phyloP scores from a whole-genome alignment of 2,888 invertebrate genomes.

The Drosophila demipolita region DNA sequence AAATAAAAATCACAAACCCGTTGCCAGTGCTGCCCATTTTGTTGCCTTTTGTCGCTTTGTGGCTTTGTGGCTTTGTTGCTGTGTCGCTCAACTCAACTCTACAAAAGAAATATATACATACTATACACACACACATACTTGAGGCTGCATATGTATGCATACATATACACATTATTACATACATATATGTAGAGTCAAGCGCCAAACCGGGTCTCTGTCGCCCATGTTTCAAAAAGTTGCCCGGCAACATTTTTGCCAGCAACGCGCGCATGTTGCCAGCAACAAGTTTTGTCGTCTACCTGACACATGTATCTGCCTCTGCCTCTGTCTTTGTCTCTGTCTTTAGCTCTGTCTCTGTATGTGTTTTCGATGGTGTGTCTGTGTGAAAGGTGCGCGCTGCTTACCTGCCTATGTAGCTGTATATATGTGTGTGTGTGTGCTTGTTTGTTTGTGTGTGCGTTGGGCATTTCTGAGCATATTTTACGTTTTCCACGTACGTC shows the following conservation, averaged over 20 bases:
- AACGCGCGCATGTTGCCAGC: constrained; percentile 75
- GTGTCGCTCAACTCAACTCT: constrained; percentile 58
- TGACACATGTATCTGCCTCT: constrained; percentile 40
- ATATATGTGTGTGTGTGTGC: constrained; percentile 17
- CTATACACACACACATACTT: not conserved
- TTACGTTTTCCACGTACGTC: constrained; percentile 74
- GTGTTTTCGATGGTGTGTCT: constrained; percentile 29
- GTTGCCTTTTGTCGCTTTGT: constrained; percentile 39
- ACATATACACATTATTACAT: constrained; percentile 2
- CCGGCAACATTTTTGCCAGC: constrained; percentile 77
- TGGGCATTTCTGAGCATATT: constrained; percentile 76
- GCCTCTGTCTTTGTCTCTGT: not conserved
- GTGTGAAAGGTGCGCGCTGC: constrained; percentile 57
- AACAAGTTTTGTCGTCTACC: constrained; percentile 74
- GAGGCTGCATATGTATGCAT: constrained; percentile 2
- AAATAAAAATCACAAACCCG: constrained; percentile 51
- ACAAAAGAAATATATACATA: constrained; percentile 26
- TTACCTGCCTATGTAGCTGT: constrained; percentile 15
- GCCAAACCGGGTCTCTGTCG: constrained; percentile 55
- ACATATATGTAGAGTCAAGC: constrained; percentile 23
- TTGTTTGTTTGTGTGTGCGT: constrained; percentile 49
- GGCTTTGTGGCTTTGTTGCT: constrained; percentile 42
- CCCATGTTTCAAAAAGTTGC: constrained; percentile 73
- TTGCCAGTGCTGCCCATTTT: constrained; percentile 72
- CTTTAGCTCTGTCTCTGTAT: not conserved